phyloP scores from a whole-genome alignment of 1,140 invertebrate genomes.

The Limonius californicus region DNA sequence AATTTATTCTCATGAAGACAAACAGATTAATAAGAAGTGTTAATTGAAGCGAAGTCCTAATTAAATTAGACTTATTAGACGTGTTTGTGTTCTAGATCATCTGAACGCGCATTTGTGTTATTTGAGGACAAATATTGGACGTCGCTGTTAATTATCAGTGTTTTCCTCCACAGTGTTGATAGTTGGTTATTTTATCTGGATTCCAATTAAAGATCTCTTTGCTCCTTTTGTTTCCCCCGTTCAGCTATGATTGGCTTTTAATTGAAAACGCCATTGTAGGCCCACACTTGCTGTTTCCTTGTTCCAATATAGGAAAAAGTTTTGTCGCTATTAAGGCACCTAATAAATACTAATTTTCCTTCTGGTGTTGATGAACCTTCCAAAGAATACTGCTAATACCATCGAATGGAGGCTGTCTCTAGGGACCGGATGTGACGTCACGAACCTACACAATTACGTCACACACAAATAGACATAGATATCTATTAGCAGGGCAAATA shows the following conservation, averaged over 20 bases:
- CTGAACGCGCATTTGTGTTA: conserved; percentile 9
- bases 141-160: conserved; percentile 23
- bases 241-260: conserved; percentile 23
- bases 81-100: conserved; percentile 26
- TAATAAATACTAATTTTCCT: conserved; percentile 5
- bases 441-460: conserved; percentile 40
- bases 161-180: conserved; percentile 20
- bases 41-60: conserved; percentile 29
- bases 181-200: conserved; percentile 21
- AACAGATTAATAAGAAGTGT: conserved; percentile 32
- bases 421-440: conserved; percentile 37
- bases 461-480: conserved; percentile 42
- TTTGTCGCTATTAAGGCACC: not conserved
- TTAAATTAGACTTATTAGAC: conserved; percentile 34
- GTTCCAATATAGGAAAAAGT: not conserved
- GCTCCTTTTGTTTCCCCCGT: conserved; percentile 14
- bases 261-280: conserved; percentile 15
- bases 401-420: conserved; percentile 5
- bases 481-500: conserved; percentile 41
- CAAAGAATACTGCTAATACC: conserved; percentile 2
- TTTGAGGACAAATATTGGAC: conserved; percentile 17
- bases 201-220: conserved; percentile 19
- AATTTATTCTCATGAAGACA: conserved; percentile 20
- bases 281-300: not conserved
- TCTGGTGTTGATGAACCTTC: not conserved